A percentile compares a stretch with the other conserved stretches of the same genome.
phyloP scores from a whole-genome alignment of 2,888 invertebrate species.

The Coelinius sp. region DNA sequence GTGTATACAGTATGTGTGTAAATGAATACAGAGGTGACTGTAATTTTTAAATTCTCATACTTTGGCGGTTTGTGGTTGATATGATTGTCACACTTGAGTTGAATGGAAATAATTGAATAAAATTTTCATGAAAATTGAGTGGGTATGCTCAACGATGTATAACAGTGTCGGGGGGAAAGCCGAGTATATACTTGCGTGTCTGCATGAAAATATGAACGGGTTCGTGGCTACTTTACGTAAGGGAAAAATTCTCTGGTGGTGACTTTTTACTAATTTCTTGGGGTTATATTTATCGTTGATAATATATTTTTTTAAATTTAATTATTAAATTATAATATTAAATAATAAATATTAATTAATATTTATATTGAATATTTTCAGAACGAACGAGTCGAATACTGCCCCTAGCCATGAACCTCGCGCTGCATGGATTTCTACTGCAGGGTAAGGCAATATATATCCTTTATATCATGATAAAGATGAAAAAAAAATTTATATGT shows the following conservation, averaged over 20 bases:
- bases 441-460: slow-evolving; percentile 60
- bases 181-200: slow-evolving; percentile 16
- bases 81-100: slow-evolving; percentile 7
- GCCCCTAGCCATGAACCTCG: slow-evolving; percentile 69
- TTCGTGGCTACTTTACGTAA: slow-evolving; percentile 58
- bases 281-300: too few species aligned
- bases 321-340: not conserved
- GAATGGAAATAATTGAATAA: slow-evolving; percentile 3
- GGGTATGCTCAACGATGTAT: not conserved
- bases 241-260: slow-evolving; percentile 56
- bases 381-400: slow-evolving; percentile 59
- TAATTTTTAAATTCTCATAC: not conserved
- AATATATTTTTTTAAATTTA: not conserved
- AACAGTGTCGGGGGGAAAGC: slow-evolving; percentile 12
- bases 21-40: not conserved
- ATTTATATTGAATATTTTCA: slow-evolving; percentile 48
- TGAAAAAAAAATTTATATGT: too few species aligned
- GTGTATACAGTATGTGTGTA: not conserved
- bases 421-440: slow-evolving; percentile 70
- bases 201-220: not conserved
- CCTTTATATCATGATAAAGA: not conserved
- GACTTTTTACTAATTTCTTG: not conserved
- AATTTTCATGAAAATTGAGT: not conserved
- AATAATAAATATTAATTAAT: not conserved
- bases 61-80: not conserved